Percentiles rank a stretch among this genome's conserved stretches.
Evolutionary conservation across 2,797 vertebrate genomes (phyloP).

Genomic region (Mormyrops attenuatus): DNA sequence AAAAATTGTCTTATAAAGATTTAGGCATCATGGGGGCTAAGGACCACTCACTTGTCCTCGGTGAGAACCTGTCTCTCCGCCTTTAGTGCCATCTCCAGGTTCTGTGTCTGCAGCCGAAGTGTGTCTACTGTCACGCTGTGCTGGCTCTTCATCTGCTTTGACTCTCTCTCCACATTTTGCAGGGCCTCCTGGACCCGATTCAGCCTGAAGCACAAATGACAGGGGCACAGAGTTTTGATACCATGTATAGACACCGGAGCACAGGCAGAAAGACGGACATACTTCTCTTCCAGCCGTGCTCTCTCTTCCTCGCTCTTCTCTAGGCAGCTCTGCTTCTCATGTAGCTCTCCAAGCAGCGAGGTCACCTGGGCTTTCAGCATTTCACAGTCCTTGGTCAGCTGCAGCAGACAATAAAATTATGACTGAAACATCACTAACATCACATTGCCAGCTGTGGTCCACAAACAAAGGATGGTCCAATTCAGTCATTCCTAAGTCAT

Average conservation of each 20-base stretch:
- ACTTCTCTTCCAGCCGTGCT: constrained; percentile 70
- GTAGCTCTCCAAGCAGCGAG: constrained; percentile 77
- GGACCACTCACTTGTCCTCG: constrained; percentile 74
- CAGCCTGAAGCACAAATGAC: constrained; percentile 13
- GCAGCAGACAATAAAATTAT: constrained; percentile 1
- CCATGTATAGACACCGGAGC: background rate
- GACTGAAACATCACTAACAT: background rate
- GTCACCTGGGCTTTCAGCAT: constrained; percentile 81
- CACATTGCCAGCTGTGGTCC: background rate
- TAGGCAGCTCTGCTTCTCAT: constrained; percentile 76
- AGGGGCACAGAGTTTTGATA: background rate
- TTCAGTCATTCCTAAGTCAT: background rate
- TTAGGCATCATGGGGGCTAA: background rate
- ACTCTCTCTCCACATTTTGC: constrained; percentile 65
- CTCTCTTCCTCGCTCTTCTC: constrained; percentile 68
- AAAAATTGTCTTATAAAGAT: background rate
- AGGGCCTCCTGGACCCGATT: constrained; percentile 53
- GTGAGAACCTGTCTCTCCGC: constrained; percentile 74
- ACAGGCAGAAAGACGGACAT: constrained; percentile 5
- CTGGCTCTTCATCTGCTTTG: constrained; percentile 72
- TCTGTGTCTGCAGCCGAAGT: constrained; percentile 76
- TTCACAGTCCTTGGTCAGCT: constrained; percentile 78
- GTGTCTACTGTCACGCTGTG: constrained; percentile 77
- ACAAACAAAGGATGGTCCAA: background rate
- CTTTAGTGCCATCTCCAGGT: constrained; percentile 75